Evolutionary conservation across 2,888 invertebrate genomes (phyloP), one percentile per base, ranked within the genome.

Genomic region (Lottia scabra): DNA sequence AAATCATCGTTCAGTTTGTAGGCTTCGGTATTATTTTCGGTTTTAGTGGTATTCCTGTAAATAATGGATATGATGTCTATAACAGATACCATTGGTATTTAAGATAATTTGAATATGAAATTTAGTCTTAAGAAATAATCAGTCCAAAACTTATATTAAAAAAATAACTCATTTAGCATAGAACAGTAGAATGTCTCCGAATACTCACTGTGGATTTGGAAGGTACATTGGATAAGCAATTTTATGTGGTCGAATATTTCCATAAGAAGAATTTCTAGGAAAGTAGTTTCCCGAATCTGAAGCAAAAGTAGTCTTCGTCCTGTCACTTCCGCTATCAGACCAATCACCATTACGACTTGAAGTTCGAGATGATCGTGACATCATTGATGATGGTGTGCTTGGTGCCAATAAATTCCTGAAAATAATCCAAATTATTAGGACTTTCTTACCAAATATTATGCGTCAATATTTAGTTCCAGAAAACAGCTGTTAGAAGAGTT

Each of bases 341-440:
- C 56, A 56, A 12, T 56, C 56, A 56, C 56, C 56, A 56, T 19
- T 56, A 56, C 56, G 56, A 56, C 56, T 56, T 10, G 56, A 56
- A 23, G 56, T 23, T 23, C 23, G 56, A 19, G 56, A 56, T 23
- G 56, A 56, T 56, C 56, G 19, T 0, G 56, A 56, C 56, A 56
- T 56, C 56, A 56, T 56, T 2, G 56, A 56, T 10, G 56, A 23
- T 23, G 56, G 56, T 56, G 56, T 56, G 12, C 56, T 19, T 56
- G 56, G 56, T 56, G 56, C 56, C 19, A 56, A 56, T 19, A 56
- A 56, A 23, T 56, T 19, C 56, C 56, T 56, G 56, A 4, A 56
- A 56, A 56, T 2, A 56, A 23, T 12, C 19, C 10, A 56, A 56
- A 23, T n/a, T 56, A 38, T 38, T n/a, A n/a, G n/a, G n/a, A n/a